These are phyloP conservation scores for Ophraella communa DNA, from an alignment of 2,888 invertebrate species.

Conservation along the genomic window DNA sequence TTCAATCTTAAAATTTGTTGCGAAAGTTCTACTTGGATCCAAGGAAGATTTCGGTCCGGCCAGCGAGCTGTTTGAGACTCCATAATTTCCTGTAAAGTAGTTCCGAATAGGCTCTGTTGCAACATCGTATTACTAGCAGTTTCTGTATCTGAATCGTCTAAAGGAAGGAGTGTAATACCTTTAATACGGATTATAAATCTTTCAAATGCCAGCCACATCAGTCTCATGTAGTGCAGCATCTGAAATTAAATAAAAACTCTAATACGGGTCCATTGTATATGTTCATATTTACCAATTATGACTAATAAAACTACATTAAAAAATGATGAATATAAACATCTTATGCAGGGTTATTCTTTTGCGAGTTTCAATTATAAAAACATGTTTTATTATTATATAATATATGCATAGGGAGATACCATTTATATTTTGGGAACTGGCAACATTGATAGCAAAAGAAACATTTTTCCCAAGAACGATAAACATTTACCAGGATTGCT, in stretches of 20 bases:
- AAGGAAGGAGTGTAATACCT: conserved; percentile 84
- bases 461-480: too few species aligned
- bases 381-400: too few species aligned
- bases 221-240: conserved; percentile 89
- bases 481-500: too few species aligned
- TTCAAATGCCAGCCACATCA: conserved; percentile 87
- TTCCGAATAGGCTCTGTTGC: conserved; percentile 96
- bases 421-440: too few species aligned
- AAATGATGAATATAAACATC: too few species aligned
- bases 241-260: conserved; percentile 36
- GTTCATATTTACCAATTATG: too few species aligned
- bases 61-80: conserved; percentile 87
- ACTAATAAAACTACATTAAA: not conserved
- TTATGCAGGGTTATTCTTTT: too few species aligned
- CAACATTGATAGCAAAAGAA: too few species aligned
- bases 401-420: too few species aligned
- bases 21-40: conserved; percentile 94
- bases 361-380: too few species aligned
- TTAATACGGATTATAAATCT: conserved; percentile 90
- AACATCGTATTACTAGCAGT: conserved; percentile 95
- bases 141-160: conserved; percentile 85
- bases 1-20: conserved; percentile 87
- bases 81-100: conserved; percentile 92
- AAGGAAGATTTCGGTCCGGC: conserved; percentile 88
- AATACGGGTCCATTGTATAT: too few species aligned